Conservation (phyloP, 2,797 vertebrate genomes). For the Pelobates cultripes region DNA sequence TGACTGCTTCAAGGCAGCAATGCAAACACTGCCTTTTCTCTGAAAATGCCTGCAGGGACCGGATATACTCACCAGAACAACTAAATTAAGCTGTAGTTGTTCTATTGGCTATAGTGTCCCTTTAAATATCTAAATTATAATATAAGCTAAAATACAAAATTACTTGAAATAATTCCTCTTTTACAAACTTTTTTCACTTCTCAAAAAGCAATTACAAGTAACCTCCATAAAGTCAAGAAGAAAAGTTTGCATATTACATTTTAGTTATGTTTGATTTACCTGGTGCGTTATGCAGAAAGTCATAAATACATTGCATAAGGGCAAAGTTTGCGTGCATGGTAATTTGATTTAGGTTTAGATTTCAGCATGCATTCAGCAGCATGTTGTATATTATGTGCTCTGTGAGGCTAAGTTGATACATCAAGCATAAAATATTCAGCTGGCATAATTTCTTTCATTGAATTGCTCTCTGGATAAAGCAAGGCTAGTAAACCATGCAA, state of each 20-base stretch:
- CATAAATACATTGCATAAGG: background rate
- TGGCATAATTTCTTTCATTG: background rate
- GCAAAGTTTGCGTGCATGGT: background rate
- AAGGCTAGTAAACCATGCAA: slow-evolving; percentile 7
- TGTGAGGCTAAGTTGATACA: background rate
- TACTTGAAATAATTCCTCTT: no score
- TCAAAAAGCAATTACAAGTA: no score
- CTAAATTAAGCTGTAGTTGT: no score
- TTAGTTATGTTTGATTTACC: slow-evolving; percentile 1
- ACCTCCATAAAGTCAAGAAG: no score
- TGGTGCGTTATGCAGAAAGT: background rate
- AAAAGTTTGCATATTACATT: background rate
- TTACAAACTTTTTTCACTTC: no score
- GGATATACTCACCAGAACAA: no score
- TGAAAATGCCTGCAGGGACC: no score
- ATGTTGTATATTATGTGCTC: slow-evolving; percentile 11
- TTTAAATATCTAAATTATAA: no score
- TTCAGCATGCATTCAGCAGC: background rate
- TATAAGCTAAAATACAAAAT: no score
- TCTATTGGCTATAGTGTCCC: no score
- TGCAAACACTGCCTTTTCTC: no score
- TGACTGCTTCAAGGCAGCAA: no score
- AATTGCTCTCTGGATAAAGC: slow-evolving; percentile 18
- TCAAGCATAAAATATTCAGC: background rate
- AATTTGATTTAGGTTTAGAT: background rate